Evolutionary conservation across 2,113 vertebrate genomes (phyloP), one percentile per base, ranked within the genome.

Genomic region (Cisticola juncidis): DNA sequence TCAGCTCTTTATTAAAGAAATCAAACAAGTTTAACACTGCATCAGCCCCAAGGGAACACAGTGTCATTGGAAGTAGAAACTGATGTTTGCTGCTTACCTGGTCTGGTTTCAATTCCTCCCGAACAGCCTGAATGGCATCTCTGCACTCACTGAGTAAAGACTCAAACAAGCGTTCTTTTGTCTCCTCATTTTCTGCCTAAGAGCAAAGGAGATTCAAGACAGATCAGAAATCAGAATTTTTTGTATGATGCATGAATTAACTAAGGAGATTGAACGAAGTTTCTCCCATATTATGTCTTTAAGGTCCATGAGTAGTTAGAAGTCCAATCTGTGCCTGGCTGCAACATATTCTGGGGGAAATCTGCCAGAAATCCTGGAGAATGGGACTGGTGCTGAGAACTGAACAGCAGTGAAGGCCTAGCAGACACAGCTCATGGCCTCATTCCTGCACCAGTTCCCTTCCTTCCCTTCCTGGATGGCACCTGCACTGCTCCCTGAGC

Each of bases 141-240:
- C 99, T 98, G 92, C 99, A 99, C 97, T 99, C 99, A 6, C 98
- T 98, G 97, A 99, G 98, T 84, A 99, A 97, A 47, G 99, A 99
- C 68, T 99, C 99, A 76, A 99, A 99, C 87, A 99, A 98, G 33
- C 98, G 99, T 93, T 99, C 99, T 95, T 99, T 99, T 70, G 99
- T 99, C 71, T 99, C 99, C 86, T 99, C 99, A 8, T 98, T 99
- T 85, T 98, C 98, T 70, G 99, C 98, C 99, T 99, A 97, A 56
- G 29, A 83, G 51, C 45, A 58, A 88, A 23, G 18, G 14, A 68
- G 35, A 71, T 11, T 36, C 14, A 56, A 88, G 36, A 61, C 20
- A 71, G 33, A 9, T 33, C 47, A 76, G 38, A 62, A 45, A 53
- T 61, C 6, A 72, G 21, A 70, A 69, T 20, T 31, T 25, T 72